phyloP scores from a whole-genome alignment of 2,113 vertebrate genomes.

The Beaufortia kweichowensis region DNA sequence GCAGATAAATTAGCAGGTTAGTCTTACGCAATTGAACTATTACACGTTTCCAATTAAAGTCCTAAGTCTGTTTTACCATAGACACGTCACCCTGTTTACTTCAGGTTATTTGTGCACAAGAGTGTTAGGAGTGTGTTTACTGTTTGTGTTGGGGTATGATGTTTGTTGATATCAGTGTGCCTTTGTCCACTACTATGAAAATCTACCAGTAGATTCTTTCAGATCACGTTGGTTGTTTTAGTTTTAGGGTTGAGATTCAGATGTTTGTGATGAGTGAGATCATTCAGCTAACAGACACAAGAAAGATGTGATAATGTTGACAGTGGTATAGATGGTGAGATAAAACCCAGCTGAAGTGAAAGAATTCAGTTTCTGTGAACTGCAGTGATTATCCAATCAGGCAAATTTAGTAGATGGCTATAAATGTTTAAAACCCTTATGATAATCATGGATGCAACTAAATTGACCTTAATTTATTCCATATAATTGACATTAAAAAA shows the following conservation, averaged over 20 bases:
- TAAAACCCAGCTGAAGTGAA: neutral
- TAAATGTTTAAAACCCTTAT: neutral
- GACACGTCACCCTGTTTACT: conserved; percentile 64
- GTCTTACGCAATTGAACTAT: conserved; percentile 59
- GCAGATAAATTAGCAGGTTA: conserved; percentile 2
- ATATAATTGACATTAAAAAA: too few relatives aligned
- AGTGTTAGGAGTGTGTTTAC: neutral
- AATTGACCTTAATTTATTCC: too few relatives aligned
- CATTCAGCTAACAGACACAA: neutral
- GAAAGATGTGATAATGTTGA: neutral
- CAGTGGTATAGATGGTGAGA: neutral
- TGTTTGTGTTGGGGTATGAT: neutral
- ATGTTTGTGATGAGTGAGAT: neutral
- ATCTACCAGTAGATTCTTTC: neutral
- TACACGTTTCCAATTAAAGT: conserved; percentile 57
- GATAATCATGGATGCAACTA: too few relatives aligned
- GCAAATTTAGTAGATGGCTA: neutral
- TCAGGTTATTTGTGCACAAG: conserved; percentile 22
- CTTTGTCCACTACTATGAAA: neutral
- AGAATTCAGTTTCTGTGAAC: neutral
- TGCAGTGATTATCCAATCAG: neutral
- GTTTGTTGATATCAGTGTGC: neutral
- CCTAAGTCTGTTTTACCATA: conserved; percentile 65
- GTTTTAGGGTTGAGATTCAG: neutral
- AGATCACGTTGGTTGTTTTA: neutral